Base-by-base conservation (phyloP, 2,113 vertebrate genomes). In the Nothobranchius kuhntae region DNA sequence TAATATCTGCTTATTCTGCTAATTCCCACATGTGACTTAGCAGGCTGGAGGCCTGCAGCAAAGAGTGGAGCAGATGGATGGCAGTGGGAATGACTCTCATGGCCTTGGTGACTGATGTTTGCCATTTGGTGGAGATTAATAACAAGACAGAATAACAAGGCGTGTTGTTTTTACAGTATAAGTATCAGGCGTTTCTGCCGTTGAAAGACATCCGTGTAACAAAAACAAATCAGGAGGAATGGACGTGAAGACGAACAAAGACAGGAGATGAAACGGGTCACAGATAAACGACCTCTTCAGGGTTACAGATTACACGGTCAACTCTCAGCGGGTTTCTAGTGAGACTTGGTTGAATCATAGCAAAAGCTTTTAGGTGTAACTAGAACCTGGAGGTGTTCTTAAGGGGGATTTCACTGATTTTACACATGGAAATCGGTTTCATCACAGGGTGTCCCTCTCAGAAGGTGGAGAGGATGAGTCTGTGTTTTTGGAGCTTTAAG, bases 1-100 rank as follows among this genome's bases (percentile, higher is more conserved):
- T 82, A 82, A 82, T 86, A 88, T 88, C 83, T 83, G 86, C 85
- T 87, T 86, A 75, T 85, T 83, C 78, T 71, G 72, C 85, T 89
- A 78, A 86, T 87, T 89, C 78, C 80, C 9, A 24, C 35, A 73
- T 63, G 80, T 77, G 83, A 80, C 80, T 71, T 44, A 12, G 80
- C 1, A 38, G 45, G 44, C 61, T 45, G 24, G 54, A 66, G 76
- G 75, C 81, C 84, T 3, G 44, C 7, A 77, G 84, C 64, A 35
- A 67, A 42, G 75, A 66, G 61, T 36, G 46, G 47, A 2, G 75
- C 74, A 78, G 79, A 84, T 53, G 74, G 71, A 74, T 71, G 69
- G 58, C 65, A 42, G 17, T n/a, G 70, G 48, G 73, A 17, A 47
- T 59, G 46, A 67, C 74, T 24, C 51, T 58, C 14, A 8, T 24